Conservation (phyloP, 2,888 invertebrate species). For the Sicus ferrugineus region DNA sequence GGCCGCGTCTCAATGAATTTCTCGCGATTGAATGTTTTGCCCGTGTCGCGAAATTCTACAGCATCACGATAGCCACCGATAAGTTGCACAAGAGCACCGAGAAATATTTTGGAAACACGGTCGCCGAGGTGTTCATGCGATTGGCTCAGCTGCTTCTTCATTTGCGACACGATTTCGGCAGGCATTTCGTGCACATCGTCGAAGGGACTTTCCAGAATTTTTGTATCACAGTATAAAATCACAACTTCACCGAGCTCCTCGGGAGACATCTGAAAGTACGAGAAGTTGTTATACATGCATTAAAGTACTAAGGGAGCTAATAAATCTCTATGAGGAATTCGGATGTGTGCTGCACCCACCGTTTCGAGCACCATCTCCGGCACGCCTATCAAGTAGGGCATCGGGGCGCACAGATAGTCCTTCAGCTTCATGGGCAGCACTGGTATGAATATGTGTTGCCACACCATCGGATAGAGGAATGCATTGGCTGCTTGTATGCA, state of each 20-base stretch:
- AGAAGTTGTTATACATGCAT: neutral
- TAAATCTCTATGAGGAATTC: neutral
- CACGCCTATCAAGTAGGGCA: constrained; percentile 97
- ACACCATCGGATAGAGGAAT: constrained; percentile 96
- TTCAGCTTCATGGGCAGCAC: constrained; percentile 87
- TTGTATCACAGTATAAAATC: constrained; percentile 90
- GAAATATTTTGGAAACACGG: constrained; percentile 90
- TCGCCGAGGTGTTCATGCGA: constrained; percentile 81
- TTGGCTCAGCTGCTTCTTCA: constrained; percentile 62
- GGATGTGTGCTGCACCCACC: constrained; percentile 64
- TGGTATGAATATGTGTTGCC: constrained; percentile 99
- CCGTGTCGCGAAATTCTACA: constrained; percentile 76
- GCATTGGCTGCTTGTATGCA: constrained; percentile 94
- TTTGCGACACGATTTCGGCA: constrained; percentile 79
- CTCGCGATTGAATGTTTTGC: constrained; percentile 83
- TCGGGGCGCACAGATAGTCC: constrained; percentile 92
- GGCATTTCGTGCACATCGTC: constrained; percentile 91
- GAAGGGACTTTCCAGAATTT: constrained; percentile 85
- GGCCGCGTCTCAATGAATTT: constrained; percentile 89
- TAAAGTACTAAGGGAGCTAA: neutral
- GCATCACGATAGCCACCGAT: constrained; percentile 96
- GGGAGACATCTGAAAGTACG: constrained; percentile 67
- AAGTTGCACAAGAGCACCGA: constrained; percentile 85
- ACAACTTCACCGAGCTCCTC: constrained; percentile 94
- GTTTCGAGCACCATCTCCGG: constrained; percentile 79